A percentile compares a stretch with the other conserved stretches of the same genome.
phyloP scores from a whole-genome alignment of 2,113 vertebrate species.

The Tupaia chinensis region DNA sequence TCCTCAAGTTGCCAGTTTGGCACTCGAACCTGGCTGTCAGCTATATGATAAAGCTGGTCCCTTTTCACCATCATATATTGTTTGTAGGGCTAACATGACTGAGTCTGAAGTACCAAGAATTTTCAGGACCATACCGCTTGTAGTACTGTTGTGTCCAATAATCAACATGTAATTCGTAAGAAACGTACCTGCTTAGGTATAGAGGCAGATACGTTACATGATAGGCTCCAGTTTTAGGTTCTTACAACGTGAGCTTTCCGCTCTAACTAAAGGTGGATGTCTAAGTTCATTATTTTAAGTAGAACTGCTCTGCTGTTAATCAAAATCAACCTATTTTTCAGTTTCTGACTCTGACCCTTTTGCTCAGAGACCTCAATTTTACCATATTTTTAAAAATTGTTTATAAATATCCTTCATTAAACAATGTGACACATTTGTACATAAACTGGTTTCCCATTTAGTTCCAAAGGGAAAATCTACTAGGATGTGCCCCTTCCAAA shows the following conservation, averaged over 20 bases:
- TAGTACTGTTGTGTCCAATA: too few species aligned
- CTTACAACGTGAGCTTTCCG: not conserved
- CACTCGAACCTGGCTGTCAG: too few species aligned
- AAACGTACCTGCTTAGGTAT: not conserved
- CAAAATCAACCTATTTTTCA: not conserved
- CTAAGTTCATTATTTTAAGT: not conserved
- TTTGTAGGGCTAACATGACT: not conserved
- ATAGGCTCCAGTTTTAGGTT: not conserved
- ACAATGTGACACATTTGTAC: not conserved
- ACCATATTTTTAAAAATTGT: not conserved
- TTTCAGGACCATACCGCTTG: rapidly evolving
- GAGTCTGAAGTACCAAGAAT: not conserved
- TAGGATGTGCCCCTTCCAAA: not conserved
- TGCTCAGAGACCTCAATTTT: not conserved
- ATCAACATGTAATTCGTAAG: not conserved
- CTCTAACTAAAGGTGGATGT: not conserved
- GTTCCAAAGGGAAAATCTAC: not conserved
- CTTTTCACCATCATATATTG: not conserved
- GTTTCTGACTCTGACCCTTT: not conserved
- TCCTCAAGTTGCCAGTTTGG: too few species aligned
- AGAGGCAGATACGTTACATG: not conserved
- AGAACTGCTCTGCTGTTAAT: not conserved
- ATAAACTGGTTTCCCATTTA: not conserved
- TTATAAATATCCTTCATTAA: not conserved
- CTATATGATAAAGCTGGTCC: too few species aligned